These are phyloP conservation scores for Microdon myrmicae DNA, from an alignment of 2,888 invertebrate species.

Conservation along the genomic window DNA sequence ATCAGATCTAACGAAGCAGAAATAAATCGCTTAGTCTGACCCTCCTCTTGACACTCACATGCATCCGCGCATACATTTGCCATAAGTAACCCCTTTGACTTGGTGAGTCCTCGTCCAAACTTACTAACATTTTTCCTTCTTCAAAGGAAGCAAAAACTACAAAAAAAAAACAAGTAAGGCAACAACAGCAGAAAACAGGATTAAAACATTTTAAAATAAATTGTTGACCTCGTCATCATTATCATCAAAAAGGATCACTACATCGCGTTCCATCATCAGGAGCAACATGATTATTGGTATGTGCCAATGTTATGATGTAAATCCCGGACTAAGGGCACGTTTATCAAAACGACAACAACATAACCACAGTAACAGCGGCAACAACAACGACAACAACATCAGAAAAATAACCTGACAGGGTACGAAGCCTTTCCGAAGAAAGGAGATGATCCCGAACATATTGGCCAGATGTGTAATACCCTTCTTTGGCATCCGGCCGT, in stretches of 20 bases:
- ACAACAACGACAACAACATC: background rate
- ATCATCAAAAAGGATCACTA: slow-evolving; percentile 36
- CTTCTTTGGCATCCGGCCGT: slow-evolving; percentile 18
- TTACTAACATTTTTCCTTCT: slow-evolving; percentile 14
- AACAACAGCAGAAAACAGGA: slow-evolving; percentile 41
- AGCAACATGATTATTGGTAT: slow-evolving; percentile 47
- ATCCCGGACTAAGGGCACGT: slow-evolving; percentile 19
- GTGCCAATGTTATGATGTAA: slow-evolving; percentile 51
- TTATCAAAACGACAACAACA: slow-evolving; percentile 3
- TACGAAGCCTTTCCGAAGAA: no score
- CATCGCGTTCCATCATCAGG: slow-evolving; percentile 13
- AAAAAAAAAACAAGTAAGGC: background rate
- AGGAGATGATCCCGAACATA: slow-evolving; percentile 15
- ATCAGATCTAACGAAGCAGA: slow-evolving; percentile 56
- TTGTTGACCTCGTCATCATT: slow-evolving; percentile 45
- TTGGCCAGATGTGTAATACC: slow-evolving; percentile 43
- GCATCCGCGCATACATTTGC: slow-evolving; percentile 7
- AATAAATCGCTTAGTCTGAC: slow-evolving; percentile 55
- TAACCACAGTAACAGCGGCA: background rate
- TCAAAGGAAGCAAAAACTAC: background rate
- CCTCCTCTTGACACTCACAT: slow-evolving; percentile 40
- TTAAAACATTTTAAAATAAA: slow-evolving; percentile 36
- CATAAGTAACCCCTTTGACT: slow-evolving; percentile 37
- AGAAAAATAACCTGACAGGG: slow-evolving; percentile 7
- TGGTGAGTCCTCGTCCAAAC: background rate